Conservation (phyloP, 2,113 vertebrate species). For the Phrynocephalus versicolor region DNA sequence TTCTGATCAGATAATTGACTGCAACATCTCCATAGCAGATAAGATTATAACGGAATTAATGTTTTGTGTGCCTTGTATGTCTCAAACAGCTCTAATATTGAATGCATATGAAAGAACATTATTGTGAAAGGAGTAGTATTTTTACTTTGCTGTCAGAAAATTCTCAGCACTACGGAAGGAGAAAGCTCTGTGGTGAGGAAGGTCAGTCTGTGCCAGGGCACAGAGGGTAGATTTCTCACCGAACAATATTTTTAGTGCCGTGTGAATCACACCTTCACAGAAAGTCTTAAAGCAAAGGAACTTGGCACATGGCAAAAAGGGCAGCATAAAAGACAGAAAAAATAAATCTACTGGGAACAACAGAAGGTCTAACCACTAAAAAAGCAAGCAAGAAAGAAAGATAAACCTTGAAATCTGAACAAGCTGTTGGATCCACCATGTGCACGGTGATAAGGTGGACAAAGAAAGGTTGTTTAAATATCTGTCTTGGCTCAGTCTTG, state of each 20-base stretch:
- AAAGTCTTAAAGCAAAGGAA: slow-evolving; percentile 2
- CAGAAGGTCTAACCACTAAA: background rate
- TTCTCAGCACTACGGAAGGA: background rate
- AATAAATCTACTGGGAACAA: background rate
- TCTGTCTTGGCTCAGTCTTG: background rate
- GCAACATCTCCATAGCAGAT: background rate
- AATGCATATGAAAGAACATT: background rate
- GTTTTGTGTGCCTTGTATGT: background rate
- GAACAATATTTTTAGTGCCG: background rate
- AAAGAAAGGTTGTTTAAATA: background rate
- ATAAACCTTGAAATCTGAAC: background rate
- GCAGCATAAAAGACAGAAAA: background rate
- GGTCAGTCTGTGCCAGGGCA: slow-evolving; percentile 33
- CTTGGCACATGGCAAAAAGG: background rate
- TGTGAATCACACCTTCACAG: background rate
- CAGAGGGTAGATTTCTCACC: slow-evolving; percentile 19
- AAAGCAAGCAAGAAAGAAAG: too few species aligned
- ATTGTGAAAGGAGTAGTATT: background rate
- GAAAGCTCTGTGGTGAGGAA: background rate
- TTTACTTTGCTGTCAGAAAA: slow-evolving; percentile 37
- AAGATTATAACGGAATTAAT: background rate
- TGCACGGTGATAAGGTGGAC: background rate
- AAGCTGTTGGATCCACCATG: background rate
- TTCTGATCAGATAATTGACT: background rate
- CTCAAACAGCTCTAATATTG: background rate